Evolutionary conservation across 2,113 vertebrate species (phyloP).

Genomic region (Protomyctophum bolini): DNA sequence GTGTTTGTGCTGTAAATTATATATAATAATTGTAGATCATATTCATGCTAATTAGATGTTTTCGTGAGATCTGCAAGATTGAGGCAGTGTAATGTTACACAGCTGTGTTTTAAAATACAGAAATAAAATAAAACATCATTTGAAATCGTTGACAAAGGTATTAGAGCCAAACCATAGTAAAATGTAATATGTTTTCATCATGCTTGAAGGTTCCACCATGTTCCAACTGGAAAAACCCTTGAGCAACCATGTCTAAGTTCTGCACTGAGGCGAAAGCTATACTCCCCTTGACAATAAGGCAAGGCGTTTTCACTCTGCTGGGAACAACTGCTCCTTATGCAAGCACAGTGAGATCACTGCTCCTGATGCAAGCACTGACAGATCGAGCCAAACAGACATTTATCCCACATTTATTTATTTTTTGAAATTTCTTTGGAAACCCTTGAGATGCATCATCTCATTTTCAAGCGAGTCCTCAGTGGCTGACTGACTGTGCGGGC

Average conservation of each 20-base stretch:
- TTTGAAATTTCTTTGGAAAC: too few species aligned
- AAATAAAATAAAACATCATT: slow-evolving; percentile 11
- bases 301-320: slow-evolving; percentile 1
- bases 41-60: not conserved
- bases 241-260: slow-evolving; percentile 5
- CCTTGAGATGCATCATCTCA: too few species aligned
- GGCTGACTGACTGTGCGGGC: too few species aligned
- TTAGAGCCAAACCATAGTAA: slow-evolving; percentile 7
- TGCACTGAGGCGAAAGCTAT: not conserved
- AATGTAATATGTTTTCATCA: slow-evolving; percentile 21
- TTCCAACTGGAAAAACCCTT: slow-evolving; percentile 16
- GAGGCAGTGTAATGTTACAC: not conserved
- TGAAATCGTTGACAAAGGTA: slow-evolving; percentile 5
- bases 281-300: slow-evolving; percentile 12
- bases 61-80: not conserved
- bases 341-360: too few species aligned
- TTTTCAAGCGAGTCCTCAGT: too few species aligned
- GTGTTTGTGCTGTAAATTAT: too few species aligned
- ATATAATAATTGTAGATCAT: too few species aligned
- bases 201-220: slow-evolving; percentile 23
- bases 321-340: not conserved
- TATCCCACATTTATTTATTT: too few species aligned
- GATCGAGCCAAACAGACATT: not conserved
- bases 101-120: slow-evolving; percentile 3
- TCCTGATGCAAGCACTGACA: too few species aligned